phyloP scores from a whole-genome alignment of 2,888 invertebrate genomes.

The Mylabris sibirica region DNA sequence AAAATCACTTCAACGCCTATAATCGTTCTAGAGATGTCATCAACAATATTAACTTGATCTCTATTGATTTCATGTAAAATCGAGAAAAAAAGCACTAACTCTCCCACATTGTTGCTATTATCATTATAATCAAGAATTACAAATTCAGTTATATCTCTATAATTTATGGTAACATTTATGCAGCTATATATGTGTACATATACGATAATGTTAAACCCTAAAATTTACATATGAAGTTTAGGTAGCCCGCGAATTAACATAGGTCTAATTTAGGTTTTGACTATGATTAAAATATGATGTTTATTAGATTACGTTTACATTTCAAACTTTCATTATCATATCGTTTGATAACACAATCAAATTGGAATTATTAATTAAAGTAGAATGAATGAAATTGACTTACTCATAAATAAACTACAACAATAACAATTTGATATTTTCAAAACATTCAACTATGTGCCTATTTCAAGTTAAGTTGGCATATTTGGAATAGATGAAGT shows the following conservation, averaged over 20 bases:
- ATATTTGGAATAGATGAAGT: too few species aligned
- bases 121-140: background rate
- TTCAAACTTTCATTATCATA: background rate
- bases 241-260: conserved; percentile 50
- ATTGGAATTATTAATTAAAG: background rate
- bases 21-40: background rate
- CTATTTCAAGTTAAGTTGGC: background rate
- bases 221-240: conserved; percentile 46
- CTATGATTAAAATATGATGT: conserved; percentile 48
- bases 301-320: conserved; percentile 45
- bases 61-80: background rate
- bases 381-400: background rate
- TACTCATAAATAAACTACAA: background rate
- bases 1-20: background rate
- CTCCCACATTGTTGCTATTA: background rate
- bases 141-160: background rate
- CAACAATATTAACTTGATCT: background rate
- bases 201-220: conserved; percentile 39
- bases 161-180: background rate
- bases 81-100: background rate
- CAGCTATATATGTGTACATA: conserved; percentile 18
- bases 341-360: background rate
- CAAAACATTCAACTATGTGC: background rate
- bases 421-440: background rate
- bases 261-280: conserved; percentile 44